Evolutionary conservation across 2,797 vertebrate genomes (phyloP).

Genomic region (Sitta carolinensis): DNA sequence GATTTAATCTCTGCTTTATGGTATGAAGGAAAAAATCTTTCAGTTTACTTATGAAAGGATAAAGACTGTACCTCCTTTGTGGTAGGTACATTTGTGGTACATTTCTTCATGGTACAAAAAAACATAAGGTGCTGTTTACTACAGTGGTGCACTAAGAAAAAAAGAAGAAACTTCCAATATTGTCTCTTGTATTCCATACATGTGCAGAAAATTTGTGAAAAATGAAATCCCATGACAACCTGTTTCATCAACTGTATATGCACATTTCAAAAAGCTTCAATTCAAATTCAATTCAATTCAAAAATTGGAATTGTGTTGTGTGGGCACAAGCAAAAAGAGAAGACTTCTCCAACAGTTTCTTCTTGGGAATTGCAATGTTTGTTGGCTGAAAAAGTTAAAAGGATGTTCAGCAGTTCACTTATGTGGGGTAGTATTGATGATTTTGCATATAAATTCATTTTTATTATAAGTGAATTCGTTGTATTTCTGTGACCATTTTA

Average conservation of each 20-base stretch:
- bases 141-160: background rate
- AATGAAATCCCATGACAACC: background rate
- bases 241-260: background rate
- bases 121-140: background rate
- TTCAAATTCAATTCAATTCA: too few relatives aligned
- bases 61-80: background rate
- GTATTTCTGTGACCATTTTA: background rate
- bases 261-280: fast-evolving
- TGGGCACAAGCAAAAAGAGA: background rate
- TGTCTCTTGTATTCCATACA: background rate
- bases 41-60: background rate
- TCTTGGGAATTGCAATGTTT: background rate
- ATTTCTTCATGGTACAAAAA: background rate
- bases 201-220: background rate
- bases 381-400: background rate
- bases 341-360: background rate
- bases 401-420: background rate
- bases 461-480: background rate
- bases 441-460: background rate
- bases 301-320: background rate
- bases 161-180: background rate
- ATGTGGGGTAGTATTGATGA: background rate
- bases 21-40: background rate
- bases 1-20: background rate
- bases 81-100: background rate